phyloP scores from a whole-genome alignment of 1,140 invertebrate species.

The Rhyacophila brunnea region DNA sequence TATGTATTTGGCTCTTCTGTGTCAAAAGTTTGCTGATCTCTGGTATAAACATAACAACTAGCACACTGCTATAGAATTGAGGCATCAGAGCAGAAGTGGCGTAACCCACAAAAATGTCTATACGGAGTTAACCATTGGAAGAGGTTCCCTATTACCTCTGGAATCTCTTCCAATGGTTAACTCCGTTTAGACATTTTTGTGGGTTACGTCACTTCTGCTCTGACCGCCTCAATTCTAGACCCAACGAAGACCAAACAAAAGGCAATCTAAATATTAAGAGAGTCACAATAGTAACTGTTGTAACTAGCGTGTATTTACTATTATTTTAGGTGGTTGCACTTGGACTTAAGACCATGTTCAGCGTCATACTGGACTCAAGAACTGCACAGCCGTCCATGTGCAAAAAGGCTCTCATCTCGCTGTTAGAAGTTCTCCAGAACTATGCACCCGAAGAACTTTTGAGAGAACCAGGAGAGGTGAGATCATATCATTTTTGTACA shows the following conservation, averaged over 20 bases:
- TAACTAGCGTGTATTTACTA: neutral
- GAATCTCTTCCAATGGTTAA: too few relatives aligned
- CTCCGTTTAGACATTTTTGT: too few relatives aligned
- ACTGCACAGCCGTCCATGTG: constrained; percentile 79
- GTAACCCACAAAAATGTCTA: too few relatives aligned
- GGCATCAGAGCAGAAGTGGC: too few relatives aligned
- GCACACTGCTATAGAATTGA: neutral
- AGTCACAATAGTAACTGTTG: neutral
- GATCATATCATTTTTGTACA: neutral
- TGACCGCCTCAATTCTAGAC: too few relatives aligned
- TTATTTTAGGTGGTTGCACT: constrained; percentile 79
- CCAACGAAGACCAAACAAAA: too few relatives aligned
- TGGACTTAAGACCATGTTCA: constrained; percentile 87
- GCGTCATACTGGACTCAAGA: constrained; percentile 84
- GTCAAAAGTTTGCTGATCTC: too few relatives aligned
- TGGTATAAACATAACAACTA: neutral
- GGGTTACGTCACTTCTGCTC: too few relatives aligned
- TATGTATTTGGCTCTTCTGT: too few relatives aligned
- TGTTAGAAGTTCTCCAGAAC: constrained; percentile 89
- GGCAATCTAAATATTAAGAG: neutral
- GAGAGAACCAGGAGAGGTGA: constrained; percentile 52
- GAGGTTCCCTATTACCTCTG: too few relatives aligned
- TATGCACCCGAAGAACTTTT: constrained; percentile 82
- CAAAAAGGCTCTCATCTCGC: constrained; percentile 79
- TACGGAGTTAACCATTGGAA: too few relatives aligned